Evolutionary conservation across 2,797 vertebrate genomes (phyloP).

Genomic region (Sphaeramia orbicularis): DNA sequence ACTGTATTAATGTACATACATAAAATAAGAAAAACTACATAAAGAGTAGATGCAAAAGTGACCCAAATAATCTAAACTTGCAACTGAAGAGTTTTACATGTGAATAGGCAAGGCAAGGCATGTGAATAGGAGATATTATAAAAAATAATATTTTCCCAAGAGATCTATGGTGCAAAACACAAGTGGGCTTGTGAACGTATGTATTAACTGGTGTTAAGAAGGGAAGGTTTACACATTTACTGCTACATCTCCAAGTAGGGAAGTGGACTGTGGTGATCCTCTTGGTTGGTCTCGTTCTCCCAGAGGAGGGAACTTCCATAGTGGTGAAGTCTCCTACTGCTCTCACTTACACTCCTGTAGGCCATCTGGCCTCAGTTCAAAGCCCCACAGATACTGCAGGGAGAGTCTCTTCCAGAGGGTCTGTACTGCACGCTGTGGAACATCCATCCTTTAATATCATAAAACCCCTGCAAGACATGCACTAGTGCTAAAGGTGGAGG

Average conservation of each 20-base stretch:
- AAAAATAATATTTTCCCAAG: neutral
- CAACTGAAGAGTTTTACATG: neutral
- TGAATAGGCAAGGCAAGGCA: constrained; percentile 5
- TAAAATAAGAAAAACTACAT: no score
- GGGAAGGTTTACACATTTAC: constrained; percentile 26
- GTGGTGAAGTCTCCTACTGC: constrained; percentile 52
- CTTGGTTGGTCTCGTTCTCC: constrained; percentile 55
- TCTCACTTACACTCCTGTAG: constrained; percentile 62
- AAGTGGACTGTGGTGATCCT: constrained; percentile 38
- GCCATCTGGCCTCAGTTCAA: constrained; percentile 70
- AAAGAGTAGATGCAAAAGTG: no score
- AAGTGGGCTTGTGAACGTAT: constrained; percentile 9
- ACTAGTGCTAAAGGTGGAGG: no score
- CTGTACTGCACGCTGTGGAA: constrained; percentile 40
- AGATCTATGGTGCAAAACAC: constrained; percentile 9
- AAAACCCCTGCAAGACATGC: constrained; percentile 45
- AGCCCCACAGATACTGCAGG: constrained; percentile 47
- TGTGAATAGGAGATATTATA: no score
- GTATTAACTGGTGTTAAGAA: constrained; percentile 30
- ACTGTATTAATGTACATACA: no score
- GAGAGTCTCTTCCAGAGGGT: constrained; percentile 54
- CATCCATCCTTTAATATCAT: constrained; percentile 52
- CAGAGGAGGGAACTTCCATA: constrained; percentile 64
- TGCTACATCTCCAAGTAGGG: constrained; percentile 36
- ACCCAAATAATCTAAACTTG: no score